phyloP scores from a whole-genome alignment of 92 coral and sea anemone genomes.

The Palythoa grandis region DNA sequence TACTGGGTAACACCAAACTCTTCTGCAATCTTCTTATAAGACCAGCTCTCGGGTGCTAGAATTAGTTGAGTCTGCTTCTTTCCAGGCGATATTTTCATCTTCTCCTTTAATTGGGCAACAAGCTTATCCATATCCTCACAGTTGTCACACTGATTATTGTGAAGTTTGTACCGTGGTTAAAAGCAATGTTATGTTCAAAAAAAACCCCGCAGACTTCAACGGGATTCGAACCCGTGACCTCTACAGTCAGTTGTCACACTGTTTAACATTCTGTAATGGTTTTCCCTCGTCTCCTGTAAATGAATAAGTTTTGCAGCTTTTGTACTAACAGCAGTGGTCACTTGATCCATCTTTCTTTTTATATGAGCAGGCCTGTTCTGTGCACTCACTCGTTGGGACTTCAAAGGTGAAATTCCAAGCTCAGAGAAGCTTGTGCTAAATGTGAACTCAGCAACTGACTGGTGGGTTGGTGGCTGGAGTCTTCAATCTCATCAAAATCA shows the following conservation, averaged over 20 bases:
- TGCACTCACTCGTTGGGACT: conserved; percentile 18
- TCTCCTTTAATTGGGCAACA: conserved; percentile 18
- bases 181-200: too few species aligned
- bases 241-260: conserved; percentile 10
- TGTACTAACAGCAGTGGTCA: conserved; percentile 25
- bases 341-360: conserved; percentile 34
- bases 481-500: too few species aligned
- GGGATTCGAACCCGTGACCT: too few species aligned
- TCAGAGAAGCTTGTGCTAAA: conserved; percentile 29
- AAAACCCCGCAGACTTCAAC: too few species aligned
- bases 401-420: conserved; percentile 23
- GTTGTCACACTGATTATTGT: conserved; percentile 14
- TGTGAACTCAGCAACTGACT: background rate
- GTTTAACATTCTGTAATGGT: conserved; percentile 1
- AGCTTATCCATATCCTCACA: conserved; percentile 30
- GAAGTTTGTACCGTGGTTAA: too few species aligned
- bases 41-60: conserved; percentile 27
- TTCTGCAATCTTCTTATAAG: conserved; percentile 12
- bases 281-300: conserved; percentile 13
- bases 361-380: conserved; percentile 23
- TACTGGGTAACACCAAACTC: conserved; percentile 35
- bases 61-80: conserved; percentile 39
- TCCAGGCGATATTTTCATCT: conserved; percentile 24
- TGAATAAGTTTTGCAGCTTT: conserved; percentile 27
- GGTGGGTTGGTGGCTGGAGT: too few species aligned